A percentile compares a stretch with the other conserved stretches of the same genome.
Evolutionary conservation across 2,888 invertebrate species (phyloP).

Genomic region (Bibio marci): DNA sequence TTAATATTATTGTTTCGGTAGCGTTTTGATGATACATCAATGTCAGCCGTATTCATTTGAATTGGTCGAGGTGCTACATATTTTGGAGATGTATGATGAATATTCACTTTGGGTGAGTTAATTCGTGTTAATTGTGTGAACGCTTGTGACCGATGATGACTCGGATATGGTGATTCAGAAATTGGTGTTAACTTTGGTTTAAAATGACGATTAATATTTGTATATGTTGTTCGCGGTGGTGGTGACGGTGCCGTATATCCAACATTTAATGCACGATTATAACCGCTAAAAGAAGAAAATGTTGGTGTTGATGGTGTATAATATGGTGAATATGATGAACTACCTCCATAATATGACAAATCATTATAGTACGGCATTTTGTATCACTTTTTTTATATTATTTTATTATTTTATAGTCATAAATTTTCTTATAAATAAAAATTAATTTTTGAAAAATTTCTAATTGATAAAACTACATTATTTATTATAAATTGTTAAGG

Average conservation of each 20-base stretch:
- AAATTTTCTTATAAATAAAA: too few relatives aligned
- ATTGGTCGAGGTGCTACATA: conserved; percentile 43
- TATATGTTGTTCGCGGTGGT: conserved; percentile 18
- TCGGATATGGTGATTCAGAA: conserved; percentile 33
- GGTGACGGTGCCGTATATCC: conserved; percentile 20
- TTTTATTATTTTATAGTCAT: too few relatives aligned
- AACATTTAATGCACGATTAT: conserved; percentile 31
- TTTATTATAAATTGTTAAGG: too few relatives aligned
- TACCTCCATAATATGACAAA: conserved; percentile 35
- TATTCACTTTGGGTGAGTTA: conserved; percentile 35
- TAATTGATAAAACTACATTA: too few relatives aligned
- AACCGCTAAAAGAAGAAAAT: conserved; percentile 32
- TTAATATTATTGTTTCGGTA: conserved; percentile 23
- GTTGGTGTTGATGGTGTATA: conserved; percentile 33
- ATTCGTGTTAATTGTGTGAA: conserved; percentile 31
- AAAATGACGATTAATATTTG: conserved; percentile 30
- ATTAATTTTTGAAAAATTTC: too few relatives aligned
- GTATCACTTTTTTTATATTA: not conserved
- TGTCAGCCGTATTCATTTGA: conserved; percentile 68
- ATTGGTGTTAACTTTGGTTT: conserved; percentile 61
- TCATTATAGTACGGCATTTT: conserved; percentile 53
- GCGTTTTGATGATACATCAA: conserved; percentile 59
- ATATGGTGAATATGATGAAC: conserved; percentile 32
- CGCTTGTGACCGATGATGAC: conserved; percentile 11
- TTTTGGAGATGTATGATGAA: conserved; percentile 28